Evolutionary conservation across 1,140 invertebrate genomes (phyloP).

Genomic region (Ylistrum balloti): DNA sequence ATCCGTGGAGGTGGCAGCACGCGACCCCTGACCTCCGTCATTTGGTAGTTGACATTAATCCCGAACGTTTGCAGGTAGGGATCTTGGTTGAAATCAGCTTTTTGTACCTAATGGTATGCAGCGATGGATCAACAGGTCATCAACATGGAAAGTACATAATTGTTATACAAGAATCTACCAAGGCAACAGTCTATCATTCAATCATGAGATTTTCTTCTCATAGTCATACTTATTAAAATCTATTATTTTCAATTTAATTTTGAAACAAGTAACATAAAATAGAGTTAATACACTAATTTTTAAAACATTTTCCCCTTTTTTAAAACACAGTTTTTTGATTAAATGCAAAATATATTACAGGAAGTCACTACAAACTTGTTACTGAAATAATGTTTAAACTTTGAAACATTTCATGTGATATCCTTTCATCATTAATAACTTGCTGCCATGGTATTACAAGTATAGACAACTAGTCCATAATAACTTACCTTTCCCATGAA

Average conservation of each 20-base stretch:
- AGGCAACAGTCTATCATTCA: constrained; percentile 47
- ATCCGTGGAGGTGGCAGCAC: constrained; percentile 98
- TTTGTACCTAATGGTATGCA: constrained; percentile 85
- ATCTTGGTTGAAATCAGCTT: constrained; percentile 99
- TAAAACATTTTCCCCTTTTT: too few relatives aligned
- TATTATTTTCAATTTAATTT: too few relatives aligned
- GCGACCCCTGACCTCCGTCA: constrained; percentile 99
- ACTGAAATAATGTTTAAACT: too few relatives aligned
- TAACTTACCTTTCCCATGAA: background rate
- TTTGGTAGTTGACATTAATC: constrained; percentile 96
- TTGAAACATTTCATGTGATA: too few relatives aligned
- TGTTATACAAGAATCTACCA: constrained; percentile 50
- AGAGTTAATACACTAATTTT: too few relatives aligned
- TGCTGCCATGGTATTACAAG: constrained; percentile 16
- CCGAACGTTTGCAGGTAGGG: constrained; percentile 99
- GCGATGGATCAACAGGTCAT: constrained; percentile 49
- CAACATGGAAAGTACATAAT: constrained; percentile 44
- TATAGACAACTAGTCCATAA: background rate
- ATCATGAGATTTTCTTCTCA: too few relatives aligned
- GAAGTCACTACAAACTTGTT: too few relatives aligned
- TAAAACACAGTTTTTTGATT: too few relatives aligned
- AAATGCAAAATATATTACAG: too few relatives aligned
- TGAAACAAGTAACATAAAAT: too few relatives aligned
- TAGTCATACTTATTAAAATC: too few relatives aligned
- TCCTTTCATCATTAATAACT: background rate